Base-by-base conservation (phyloP, 1,140 invertebrate species). In the Dufourea novaeangliae region DNA sequence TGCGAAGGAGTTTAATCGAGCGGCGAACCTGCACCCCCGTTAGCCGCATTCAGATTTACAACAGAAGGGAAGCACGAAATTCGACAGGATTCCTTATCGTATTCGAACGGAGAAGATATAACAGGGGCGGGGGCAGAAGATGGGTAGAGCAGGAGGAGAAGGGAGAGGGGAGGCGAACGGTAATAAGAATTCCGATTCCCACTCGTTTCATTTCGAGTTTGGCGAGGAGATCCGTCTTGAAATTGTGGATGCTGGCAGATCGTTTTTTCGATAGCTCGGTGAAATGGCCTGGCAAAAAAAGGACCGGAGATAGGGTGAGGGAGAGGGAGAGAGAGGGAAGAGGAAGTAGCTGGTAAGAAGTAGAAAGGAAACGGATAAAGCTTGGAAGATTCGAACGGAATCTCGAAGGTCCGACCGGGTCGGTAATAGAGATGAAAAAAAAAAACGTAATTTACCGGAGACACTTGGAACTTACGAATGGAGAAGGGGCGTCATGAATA, bases 151-250 rank as follows among this genome's bases (percentile, higher is more conserved):
- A 8, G 3, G 34, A 3, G 34, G 34, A 3, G 34, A 56, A 34
- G 27, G 41, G 17, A 27, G 11, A 66, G 57, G 20, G 75, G 61
- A 39, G 39, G 66, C 71, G 71, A 73, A 57, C 39, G 74, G 61
- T 73, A 78, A 78, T 78, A 78, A 73, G 69, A 73, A 78, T 78
- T 73, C 69, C 68, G 76, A 73, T 72, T 73, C 39, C 34, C 39
- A 32, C 69, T 34, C 76, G 61, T 71, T 70, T 63, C 76, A 52
- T 52, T 72, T 46, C 37, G 69, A 64, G 69, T 54, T 63, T 37
- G 7, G 39, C 63, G 62, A 32, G 29, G 37, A 52, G 67, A 77
- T 80, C 56, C 66, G 66, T 79, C 62, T 74, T 59, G 62, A 46
- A 67, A 79, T 74, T 52, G 70, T 71, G 57, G 50, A 78, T 56